phyloP scores from a whole-genome alignment of 1,140 invertebrate species.

The Chlorops oryzae region DNA sequence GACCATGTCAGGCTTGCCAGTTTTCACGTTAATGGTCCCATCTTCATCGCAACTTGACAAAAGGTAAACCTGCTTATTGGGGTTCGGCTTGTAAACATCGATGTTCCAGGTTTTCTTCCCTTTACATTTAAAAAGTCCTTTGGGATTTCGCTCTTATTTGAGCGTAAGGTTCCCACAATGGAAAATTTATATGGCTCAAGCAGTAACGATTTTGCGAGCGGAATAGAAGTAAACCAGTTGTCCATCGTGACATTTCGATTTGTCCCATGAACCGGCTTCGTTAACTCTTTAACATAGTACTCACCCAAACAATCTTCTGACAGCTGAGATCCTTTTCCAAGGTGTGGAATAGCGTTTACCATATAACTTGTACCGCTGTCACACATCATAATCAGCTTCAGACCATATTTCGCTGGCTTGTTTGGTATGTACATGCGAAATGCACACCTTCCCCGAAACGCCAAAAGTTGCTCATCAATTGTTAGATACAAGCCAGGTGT shows the following conservation, averaged over 20 bases:
- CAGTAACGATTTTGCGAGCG: too few relatives aligned
- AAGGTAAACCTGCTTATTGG: slow-evolving; percentile 15
- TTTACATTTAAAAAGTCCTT: slow-evolving; percentile 13
- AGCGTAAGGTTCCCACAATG: slow-evolving; percentile 15
- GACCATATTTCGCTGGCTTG: slow-evolving; percentile 46
- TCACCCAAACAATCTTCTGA: slow-evolving; percentile 20
- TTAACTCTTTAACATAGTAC: slow-evolving; percentile 18
- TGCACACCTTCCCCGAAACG: slow-evolving; percentile 32
- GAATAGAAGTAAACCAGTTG: slow-evolving; percentile 13
- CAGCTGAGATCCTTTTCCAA: slow-evolving; percentile 23
- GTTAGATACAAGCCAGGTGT: slow-evolving; percentile 15
- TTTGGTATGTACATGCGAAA: slow-evolving; percentile 36
- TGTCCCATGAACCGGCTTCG: slow-evolving; percentile 11
- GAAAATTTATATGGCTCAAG: too few relatives aligned
- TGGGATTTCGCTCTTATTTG: slow-evolving; percentile 21
- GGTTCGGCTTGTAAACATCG: slow-evolving; percentile 17
- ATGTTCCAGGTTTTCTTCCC: background rate
- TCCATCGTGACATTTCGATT: slow-evolving; percentile 22
- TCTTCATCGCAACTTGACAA: slow-evolving; percentile 18
- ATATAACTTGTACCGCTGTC: slow-evolving; percentile 33
- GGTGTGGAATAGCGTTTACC: slow-evolving; percentile 29
- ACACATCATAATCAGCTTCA: slow-evolving; percentile 38
- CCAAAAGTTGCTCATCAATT: slow-evolving; percentile 39
- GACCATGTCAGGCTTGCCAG: slow-evolving; percentile 44
- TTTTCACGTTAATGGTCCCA: slow-evolving; percentile 15